A percentile compares a stretch with the other conserved stretches of the same genome.
These are phyloP conservation scores for Ariopsis seemanni DNA, from an alignment of 2,113 vertebrate genomes.

Conservation along the genomic window DNA sequence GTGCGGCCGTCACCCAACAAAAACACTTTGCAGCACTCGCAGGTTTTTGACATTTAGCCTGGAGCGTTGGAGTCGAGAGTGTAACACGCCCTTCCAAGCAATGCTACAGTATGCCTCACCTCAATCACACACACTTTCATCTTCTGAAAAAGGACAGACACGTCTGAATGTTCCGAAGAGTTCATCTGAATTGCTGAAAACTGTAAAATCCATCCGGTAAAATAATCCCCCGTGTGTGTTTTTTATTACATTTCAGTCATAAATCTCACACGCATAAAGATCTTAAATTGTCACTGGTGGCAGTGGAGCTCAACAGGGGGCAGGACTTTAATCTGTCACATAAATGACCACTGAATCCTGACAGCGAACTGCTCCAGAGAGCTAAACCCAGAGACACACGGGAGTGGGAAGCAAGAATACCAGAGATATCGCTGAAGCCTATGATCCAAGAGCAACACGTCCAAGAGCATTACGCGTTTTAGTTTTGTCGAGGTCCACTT, in stretches of 20 bases:
- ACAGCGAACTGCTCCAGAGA: background rate
- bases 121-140: background rate
- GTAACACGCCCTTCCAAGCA: conserved; percentile 43
- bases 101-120: background rate
- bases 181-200: conserved; percentile 5
- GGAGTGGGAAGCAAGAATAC: background rate
- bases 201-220: conserved; percentile 15
- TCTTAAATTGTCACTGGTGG: conserved; percentile 4
- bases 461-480: background rate
- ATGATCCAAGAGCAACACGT: background rate
- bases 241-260: conserved; percentile 18
- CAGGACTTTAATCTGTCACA: conserved; percentile 55
- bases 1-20: background rate
- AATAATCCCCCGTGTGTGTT: background rate
- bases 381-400: background rate
- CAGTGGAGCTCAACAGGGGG: conserved; percentile 10
- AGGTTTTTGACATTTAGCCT: conserved; percentile 49
- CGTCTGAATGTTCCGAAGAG: background rate
- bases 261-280: conserved; percentile 46
- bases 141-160: background rate
- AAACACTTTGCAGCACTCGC: conserved; percentile 13
- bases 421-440: background rate
- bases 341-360: conserved; percentile 30
- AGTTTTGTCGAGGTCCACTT: background rate
- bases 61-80: conserved; percentile 23